These are phyloP conservation scores for Stegana nigrithorax DNA, from an alignment of 2,888 invertebrate genomes.

Conservation along the genomic window DNA sequence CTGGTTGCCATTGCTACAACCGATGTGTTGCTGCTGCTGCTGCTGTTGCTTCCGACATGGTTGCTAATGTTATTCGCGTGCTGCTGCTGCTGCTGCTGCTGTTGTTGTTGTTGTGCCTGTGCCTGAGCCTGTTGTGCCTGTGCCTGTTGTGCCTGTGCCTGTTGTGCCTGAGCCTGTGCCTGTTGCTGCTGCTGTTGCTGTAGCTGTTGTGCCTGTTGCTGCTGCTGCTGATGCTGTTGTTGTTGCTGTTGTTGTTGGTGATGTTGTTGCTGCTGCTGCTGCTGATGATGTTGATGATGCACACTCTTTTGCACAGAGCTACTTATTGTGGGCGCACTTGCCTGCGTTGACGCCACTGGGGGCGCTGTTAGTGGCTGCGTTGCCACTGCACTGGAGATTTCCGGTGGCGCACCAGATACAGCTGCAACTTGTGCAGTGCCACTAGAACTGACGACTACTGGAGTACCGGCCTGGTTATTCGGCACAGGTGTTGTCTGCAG, in stretches of 20 bases:
- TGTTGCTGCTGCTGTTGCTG: background rate
- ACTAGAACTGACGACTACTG: conserved; percentile 37
- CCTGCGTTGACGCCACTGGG: conserved; percentile 28
- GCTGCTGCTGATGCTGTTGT: conserved; percentile 21
- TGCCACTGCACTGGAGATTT: conserved; percentile 15
- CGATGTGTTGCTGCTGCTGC: background rate
- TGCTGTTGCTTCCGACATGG: background rate
- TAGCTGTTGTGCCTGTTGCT: conserved; percentile 22
- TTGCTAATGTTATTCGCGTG: background rate
- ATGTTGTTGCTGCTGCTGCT: conserved; percentile 26
- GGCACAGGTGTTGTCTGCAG: conserved; percentile 47
- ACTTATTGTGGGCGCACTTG: conserved; percentile 33
- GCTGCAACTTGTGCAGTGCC: conserved; percentile 27
- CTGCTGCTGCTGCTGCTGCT: background rate
- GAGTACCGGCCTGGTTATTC: conserved; percentile 23
- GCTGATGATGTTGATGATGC: conserved; percentile 38
- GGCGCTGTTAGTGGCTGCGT: background rate
- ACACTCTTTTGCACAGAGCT: no score
- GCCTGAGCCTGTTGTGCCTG: background rate
- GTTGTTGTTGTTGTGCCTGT: background rate
- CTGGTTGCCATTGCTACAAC: background rate
- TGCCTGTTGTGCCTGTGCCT: conserved; percentile 4
- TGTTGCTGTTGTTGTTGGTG: conserved; percentile 18
- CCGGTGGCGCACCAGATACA: conserved; percentile 28
- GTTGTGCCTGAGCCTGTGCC: background rate